Conservation (phyloP, 30 jellyfish, hydroid and myxozoan species). For the Pelagia noctiluca region DNA sequence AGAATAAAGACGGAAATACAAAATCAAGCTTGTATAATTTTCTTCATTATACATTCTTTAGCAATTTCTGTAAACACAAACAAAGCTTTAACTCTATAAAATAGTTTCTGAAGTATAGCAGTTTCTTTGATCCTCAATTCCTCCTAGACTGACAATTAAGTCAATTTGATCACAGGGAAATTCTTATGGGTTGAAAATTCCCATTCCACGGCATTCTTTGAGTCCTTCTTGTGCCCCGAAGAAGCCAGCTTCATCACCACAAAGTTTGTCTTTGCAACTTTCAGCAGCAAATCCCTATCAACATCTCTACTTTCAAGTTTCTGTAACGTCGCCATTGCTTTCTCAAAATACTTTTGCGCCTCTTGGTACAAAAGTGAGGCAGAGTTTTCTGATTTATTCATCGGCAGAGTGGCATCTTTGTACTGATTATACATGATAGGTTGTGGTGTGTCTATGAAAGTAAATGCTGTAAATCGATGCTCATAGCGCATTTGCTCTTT, state of each 20-base stretch:
- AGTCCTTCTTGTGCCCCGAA: slow-evolving; percentile 90
- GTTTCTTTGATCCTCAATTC: not conserved
- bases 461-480: slow-evolving; percentile 86
- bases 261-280: slow-evolving; percentile 89
- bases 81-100: too few species aligned
- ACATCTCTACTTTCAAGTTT: slow-evolving; percentile 43
- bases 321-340: slow-evolving; percentile 82
- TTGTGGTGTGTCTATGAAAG: slow-evolving; percentile 87
- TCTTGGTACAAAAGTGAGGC: slow-evolving; percentile 56
- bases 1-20: too few species aligned
- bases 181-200: slow-evolving; percentile 46
- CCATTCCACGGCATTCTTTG: slow-evolving; percentile 62
- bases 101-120: too few species aligned
- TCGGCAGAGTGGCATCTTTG: slow-evolving; percentile 61
- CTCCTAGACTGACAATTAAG: not conserved
- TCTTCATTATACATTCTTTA: too few species aligned
- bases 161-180: slow-evolving; percentile 64
- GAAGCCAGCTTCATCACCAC: slow-evolving; percentile 86
- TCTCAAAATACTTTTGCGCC: slow-evolving; percentile 77
- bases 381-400: slow-evolving; percentile 44
- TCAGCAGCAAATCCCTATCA: slow-evolving; percentile 71
- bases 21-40: too few species aligned
- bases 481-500: slow-evolving; percentile 91
- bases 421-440: slow-evolving; percentile 79
- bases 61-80: too few species aligned